Conservation (phyloP, 2,113 vertebrate genomes). For the Vanacampus margaritifer region DNA sequence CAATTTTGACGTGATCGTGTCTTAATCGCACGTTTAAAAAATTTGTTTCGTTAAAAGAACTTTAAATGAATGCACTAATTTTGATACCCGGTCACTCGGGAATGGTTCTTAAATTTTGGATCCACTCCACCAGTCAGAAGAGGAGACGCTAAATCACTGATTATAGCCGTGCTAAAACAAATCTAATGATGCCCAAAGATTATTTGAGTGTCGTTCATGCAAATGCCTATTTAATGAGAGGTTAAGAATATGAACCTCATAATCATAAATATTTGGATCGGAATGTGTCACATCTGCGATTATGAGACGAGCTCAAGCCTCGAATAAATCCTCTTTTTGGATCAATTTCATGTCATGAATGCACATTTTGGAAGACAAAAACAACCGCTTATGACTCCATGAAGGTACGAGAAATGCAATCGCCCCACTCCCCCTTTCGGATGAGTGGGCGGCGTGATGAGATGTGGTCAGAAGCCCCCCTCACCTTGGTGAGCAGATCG, state of each 20-base stretch:
- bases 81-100: no score
- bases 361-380: neutral
- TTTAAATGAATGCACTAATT: no score
- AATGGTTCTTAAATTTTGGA: no score
- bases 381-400: neutral
- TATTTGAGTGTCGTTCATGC: neutral
- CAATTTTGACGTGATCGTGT: no score
- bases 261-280: neutral
- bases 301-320: neutral
- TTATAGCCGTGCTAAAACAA: neutral
- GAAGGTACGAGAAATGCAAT: conserved; percentile 20
- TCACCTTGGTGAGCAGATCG: conserved; percentile 69
- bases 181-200: neutral
- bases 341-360: neutral
- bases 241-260: neutral
- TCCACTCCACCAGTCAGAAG: no score
- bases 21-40: no score
- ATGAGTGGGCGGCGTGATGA: conserved; percentile 57
- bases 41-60: no score
- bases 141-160: no score
- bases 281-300: conserved; percentile 1
- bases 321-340: neutral
- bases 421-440: conserved; percentile 46
- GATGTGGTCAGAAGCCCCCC: conserved; percentile 56
- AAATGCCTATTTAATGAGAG: neutral